Conservation (phyloP, 2,797 vertebrate genomes). For the Tamandua tetradactyla region DNA sequence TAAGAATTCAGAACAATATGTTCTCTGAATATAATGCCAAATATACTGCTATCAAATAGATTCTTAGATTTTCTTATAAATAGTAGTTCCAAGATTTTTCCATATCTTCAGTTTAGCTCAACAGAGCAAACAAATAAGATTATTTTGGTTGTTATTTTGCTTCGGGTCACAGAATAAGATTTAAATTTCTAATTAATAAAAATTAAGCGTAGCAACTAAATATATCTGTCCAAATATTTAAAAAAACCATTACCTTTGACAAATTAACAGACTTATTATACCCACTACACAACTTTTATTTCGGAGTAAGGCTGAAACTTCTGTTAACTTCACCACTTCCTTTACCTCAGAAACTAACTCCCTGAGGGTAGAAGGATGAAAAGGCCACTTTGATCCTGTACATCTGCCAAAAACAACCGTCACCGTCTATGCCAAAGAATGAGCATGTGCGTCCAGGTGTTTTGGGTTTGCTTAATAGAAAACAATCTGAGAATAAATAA, state of each 20-base stretch:
- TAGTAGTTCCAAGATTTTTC: constrained; percentile 15
- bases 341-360: constrained; percentile 62
- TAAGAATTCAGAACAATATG: neutral
- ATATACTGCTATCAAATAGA: neutral
- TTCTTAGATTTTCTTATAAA: neutral
- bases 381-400: constrained; percentile 44
- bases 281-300: neutral
- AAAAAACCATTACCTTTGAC: neutral
- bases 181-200: constrained; percentile 7
- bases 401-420: constrained; percentile 69
- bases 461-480: neutral
- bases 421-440: neutral
- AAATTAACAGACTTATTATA: neutral
- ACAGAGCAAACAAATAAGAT: neutral
- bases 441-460: constrained; percentile 38
- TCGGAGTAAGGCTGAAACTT: neutral
- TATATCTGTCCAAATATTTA: neutral
- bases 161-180: neutral
- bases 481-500: neutral
- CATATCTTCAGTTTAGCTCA: neutral
- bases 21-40: neutral
- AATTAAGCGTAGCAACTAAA: neutral
- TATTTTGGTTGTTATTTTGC: constrained; percentile 20
- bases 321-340: constrained; percentile 74
- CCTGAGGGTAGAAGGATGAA: neutral